Evolutionary conservation across 1,140 invertebrate genomes (phyloP), one percentile per base, ranked within the genome.

Genomic region (Arctopsyche grandis): DNA sequence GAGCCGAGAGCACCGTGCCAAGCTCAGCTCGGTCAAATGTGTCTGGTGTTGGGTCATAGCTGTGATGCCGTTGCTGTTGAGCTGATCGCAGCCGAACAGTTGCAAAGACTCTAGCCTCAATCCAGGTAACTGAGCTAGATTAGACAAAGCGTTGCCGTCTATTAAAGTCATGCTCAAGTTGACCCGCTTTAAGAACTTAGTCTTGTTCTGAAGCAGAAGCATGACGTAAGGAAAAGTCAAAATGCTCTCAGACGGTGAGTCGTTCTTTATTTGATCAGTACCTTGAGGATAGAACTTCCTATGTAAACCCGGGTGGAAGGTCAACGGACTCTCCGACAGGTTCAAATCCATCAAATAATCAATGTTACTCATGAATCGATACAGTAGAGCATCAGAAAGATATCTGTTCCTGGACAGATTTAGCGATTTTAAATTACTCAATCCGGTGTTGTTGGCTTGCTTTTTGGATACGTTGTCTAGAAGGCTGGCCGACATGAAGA

Each of bases 401-500:
- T 93, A 93, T 75, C 92, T 88, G 83, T 94, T 93, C 46, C 90
- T 89, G 10, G 89, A 89, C 76, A 94, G 84, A 78, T 90, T 91
- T 26, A 94, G 84, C 63, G 87, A 85, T 79, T 86, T 89, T 12
- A 94, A 86, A 75, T 90, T 89, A 76, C 89, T 85, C 66, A 94
- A 85, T 70, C 87, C 89, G 7, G 88, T 80, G 19, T 85, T 84
- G 88, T 83, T 69, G 89, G 85, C n/a, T n/a, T n/a, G n/a, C n/a
- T n/a, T n/a, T 81, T 91, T 91, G 38, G 85, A 86, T 80, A 89
- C 86, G 78, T 88, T 88, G 82, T 92, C 92, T 52, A 94, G 84
- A 21, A 94, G 85, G 0, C 89, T 89, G 10, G 93, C 93, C 26
- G 91, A 91, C 91, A 94, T 94, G 66, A 94, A 91, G 10, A 93